Percentiles rank a stretch among this genome's conserved stretches.
phyloP scores from a whole-genome alignment of 2,113 vertebrate species.

The Podarcis cretensis region DNA sequence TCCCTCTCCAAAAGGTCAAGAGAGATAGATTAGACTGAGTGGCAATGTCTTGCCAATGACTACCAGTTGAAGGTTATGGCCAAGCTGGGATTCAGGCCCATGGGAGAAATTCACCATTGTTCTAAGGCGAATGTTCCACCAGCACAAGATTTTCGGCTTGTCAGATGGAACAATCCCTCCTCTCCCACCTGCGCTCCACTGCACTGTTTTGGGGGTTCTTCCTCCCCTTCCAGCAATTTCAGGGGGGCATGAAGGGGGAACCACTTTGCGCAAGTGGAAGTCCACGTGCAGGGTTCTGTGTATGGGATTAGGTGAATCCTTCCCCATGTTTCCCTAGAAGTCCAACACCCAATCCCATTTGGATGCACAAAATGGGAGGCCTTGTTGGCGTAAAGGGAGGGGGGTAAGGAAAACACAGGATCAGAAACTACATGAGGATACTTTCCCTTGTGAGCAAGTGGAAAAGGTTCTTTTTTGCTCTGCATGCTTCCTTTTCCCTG shows the following conservation, averaged over 20 bases:
- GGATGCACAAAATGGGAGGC: not conserved
- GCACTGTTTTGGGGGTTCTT: too few relatives aligned
- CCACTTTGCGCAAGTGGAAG: too few relatives aligned
- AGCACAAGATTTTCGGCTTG: too few relatives aligned
- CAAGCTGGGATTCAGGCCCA: too few relatives aligned
- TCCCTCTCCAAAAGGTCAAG: not conserved
- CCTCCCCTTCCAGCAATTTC: too few relatives aligned
- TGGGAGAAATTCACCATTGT: too few relatives aligned
- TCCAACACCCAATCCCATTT: not conserved
- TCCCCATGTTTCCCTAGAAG: not conserved
- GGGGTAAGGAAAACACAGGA: not conserved
- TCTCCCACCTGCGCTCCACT: too few relatives aligned
- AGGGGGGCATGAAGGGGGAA: too few relatives aligned
- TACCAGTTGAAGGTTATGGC: not conserved
- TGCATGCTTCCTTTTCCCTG: not conserved
- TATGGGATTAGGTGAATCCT: not conserved
- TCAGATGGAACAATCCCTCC: too few relatives aligned
- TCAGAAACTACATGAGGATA: not conserved
- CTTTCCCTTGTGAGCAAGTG: not conserved
- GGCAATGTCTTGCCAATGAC: not conserved
- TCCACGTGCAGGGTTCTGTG: too few relatives aligned
- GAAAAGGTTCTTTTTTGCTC: not conserved
- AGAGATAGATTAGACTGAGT: too few relatives aligned
- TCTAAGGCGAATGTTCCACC: too few relatives aligned
- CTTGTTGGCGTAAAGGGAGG: not conserved